phyloP scores from a whole-genome alignment of 2,113 vertebrate species.

The Pungitius pungitius region DNA sequence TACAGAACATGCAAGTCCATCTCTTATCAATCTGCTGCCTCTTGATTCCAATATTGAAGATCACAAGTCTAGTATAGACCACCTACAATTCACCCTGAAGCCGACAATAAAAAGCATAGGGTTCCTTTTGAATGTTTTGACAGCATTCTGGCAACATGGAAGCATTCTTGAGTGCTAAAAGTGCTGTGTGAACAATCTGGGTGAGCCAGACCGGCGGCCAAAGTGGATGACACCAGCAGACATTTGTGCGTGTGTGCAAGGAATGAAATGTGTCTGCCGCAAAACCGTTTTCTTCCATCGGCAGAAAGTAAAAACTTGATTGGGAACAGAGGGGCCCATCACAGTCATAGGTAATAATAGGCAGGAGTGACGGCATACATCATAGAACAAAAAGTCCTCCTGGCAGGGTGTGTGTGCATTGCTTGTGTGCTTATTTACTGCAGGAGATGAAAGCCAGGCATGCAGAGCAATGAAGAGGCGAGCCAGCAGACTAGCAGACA shows the following conservation, averaged over 20 bases:
- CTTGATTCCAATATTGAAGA: slow-evolving; percentile 30
- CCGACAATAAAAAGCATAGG: slow-evolving; percentile 45
- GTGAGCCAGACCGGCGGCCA: slow-evolving; percentile 53
- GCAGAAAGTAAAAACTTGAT: slow-evolving; percentile 73
- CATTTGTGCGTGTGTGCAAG: slow-evolving; percentile 36
- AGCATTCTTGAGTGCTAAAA: slow-evolving; percentile 49
- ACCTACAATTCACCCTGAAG: slow-evolving; percentile 47
- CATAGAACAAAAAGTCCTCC: slow-evolving; percentile 57
- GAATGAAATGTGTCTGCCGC: slow-evolving; percentile 60
- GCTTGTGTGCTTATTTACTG: slow-evolving; percentile 65
- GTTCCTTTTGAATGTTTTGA: slow-evolving; percentile 39
- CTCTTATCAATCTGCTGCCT: slow-evolving; percentile 22
- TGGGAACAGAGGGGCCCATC: slow-evolving; percentile 74
- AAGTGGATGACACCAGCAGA: slow-evolving; percentile 58
- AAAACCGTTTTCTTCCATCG: slow-evolving; percentile 65
- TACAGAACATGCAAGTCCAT: slow-evolving; percentile 21
- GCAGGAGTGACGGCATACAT: slow-evolving; percentile 57
- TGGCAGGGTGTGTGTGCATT: slow-evolving; percentile 47
- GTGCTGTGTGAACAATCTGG: slow-evolving; percentile 62
- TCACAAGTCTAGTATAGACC: slow-evolving; percentile 40
- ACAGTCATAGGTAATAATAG: slow-evolving; percentile 75
- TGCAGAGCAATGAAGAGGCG: slow-evolving; percentile 30
- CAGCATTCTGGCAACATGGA: slow-evolving; percentile 32
- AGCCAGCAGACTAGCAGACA: slow-evolving; percentile 39
- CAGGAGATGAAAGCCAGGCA: slow-evolving; percentile 40